Conservation (phyloP, 2,113 vertebrate genomes). For the Tautogolabrus adspersus region DNA sequence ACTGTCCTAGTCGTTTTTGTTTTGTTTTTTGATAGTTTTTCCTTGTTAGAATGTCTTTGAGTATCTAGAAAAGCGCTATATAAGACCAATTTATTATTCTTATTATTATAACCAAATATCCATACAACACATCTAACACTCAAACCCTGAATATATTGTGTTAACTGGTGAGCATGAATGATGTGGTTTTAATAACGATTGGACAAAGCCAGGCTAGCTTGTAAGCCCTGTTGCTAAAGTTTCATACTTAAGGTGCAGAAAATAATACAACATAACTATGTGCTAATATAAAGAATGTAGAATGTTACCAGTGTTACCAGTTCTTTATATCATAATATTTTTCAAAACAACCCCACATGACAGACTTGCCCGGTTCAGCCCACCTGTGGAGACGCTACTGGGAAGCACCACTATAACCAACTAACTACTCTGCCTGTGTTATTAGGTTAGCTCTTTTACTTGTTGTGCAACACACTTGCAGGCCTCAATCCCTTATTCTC, state of each 20-base stretch:
- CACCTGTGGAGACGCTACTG: constrained; percentile 5
- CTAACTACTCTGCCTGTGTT: constrained; percentile 24
- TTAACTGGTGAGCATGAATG: not conserved
- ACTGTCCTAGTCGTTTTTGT: no score
- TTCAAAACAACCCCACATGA: not conserved
- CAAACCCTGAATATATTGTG: no score
- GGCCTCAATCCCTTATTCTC: constrained; percentile 52
- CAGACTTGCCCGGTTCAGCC: not conserved
- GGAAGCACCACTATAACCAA: constrained; percentile 14
- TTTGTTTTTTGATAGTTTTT: no score
- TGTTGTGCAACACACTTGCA: constrained; percentile 62
- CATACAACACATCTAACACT: no score
- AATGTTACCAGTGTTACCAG: no score
- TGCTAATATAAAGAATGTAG: no score
- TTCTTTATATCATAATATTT: no score
- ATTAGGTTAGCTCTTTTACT: constrained; percentile 31
- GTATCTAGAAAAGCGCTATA: no score
- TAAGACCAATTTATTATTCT: no score
- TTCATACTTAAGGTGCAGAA: not conserved
- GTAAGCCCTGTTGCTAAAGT: not conserved
- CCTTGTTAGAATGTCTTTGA: no score
- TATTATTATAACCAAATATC: no score
- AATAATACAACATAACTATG: no score
- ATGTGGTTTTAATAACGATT: not conserved
- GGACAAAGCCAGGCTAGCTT: not conserved